Percentiles rank a stretch among this genome's conserved stretches.
These are phyloP conservation scores for Chroicocephalus ridibundus DNA, from an alignment of 2,113 vertebrate species.

Conservation along the genomic window DNA sequence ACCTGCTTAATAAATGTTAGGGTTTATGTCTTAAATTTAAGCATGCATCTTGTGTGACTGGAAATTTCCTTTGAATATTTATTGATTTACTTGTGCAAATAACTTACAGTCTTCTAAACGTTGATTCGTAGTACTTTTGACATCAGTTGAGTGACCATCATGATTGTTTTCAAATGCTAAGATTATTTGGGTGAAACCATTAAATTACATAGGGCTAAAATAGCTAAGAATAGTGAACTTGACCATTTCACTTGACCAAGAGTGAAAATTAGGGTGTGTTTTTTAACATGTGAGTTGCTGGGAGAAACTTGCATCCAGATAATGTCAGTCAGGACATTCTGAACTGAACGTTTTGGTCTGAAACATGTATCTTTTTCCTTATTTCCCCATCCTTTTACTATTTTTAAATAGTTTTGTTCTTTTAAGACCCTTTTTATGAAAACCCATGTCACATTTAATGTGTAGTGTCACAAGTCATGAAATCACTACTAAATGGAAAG, in stretches of 20 bases:
- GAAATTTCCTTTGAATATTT: not conserved
- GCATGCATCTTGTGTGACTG: not conserved
- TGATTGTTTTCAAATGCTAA: not conserved
- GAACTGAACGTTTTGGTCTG: not conserved
- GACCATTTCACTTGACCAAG: too few species aligned
- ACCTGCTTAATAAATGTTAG: not conserved
- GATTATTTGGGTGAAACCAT: not conserved
- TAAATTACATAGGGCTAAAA: not conserved
- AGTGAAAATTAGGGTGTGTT: not conserved
- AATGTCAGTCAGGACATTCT: not conserved
- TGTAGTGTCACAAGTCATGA: not conserved
- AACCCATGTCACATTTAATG: not conserved
- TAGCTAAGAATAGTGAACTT: not conserved
- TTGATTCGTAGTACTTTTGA: not conserved
- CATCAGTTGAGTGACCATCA: fast-evolving
- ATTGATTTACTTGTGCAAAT: not conserved
- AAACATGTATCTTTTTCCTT: not conserved
- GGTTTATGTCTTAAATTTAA: not conserved
- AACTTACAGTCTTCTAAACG: not conserved
- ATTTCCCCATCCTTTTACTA: not conserved
- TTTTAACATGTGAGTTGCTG: not conserved
- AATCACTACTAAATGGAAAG: not conserved
- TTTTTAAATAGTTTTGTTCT: not conserved
- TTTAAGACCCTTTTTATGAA: not conserved
- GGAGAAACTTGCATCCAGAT: not conserved